Conservation (phyloP, 2,113 vertebrate genomes). For the Gasterosteus aculeatus region DNA sequence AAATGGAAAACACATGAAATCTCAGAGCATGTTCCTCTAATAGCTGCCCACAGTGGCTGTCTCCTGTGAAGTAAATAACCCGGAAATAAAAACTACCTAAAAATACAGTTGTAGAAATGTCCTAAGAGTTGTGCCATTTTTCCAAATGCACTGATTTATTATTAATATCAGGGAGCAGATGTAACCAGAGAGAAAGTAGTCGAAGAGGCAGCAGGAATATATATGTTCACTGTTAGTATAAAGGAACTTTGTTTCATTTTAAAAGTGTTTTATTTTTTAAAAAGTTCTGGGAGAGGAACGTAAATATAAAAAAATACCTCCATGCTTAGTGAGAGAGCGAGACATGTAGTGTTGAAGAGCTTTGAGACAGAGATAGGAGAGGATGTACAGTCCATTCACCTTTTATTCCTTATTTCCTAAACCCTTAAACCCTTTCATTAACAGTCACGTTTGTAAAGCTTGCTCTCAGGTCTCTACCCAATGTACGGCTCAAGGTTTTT, state of each 20-base stretch:
- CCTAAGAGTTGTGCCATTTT: conserved; percentile 69
- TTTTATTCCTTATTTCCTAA: neutral
- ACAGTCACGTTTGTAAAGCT: neutral
- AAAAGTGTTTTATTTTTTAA: conserved; percentile 4
- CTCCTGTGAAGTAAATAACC: conserved; percentile 44
- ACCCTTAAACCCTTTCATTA: neutral
- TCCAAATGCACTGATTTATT: conserved; percentile 70
- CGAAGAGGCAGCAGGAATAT: conserved; percentile 25
- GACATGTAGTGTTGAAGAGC: too few species aligned
- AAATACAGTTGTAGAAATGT: conserved; percentile 73
- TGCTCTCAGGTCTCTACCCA: neutral
- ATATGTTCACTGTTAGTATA: conserved; percentile 16
- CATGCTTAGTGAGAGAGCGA: neutral
- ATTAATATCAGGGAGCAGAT: conserved; percentile 59
- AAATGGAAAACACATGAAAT: conserved; percentile 46
- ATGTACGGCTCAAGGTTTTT: neutral
- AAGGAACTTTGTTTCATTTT: neutral
- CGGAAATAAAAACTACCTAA: conserved; percentile 64
- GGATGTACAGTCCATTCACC: too few species aligned
- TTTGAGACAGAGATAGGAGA: too few species aligned
- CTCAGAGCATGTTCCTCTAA: conserved; percentile 49
- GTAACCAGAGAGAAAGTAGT: conserved; percentile 22
- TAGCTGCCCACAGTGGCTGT: conserved; percentile 28
- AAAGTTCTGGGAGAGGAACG: neutral
- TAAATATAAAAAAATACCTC: neutral